A percentile compares a stretch with the other conserved stretches of the same genome.
Evolutionary conservation across 2,113 vertebrate genomes (phyloP).

Genomic region (Hipposideros armiger): DNA sequence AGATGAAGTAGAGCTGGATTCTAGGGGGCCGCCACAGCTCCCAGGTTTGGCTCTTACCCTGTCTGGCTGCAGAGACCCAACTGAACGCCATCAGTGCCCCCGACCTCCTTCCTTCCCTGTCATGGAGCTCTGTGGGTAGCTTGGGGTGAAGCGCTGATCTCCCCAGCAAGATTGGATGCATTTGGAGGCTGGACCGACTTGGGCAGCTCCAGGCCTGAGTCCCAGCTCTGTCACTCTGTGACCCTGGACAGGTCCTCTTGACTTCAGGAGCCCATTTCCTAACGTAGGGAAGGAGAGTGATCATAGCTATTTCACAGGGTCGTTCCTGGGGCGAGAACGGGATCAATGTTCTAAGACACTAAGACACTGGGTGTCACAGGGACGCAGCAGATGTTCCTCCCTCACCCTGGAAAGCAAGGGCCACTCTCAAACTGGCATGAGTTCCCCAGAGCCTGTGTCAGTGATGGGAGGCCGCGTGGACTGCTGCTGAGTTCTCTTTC

Average conservation of each 20-base stretch:
- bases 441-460: neutral
- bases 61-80: neutral
- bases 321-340: neutral
- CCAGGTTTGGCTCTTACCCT: neutral
- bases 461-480: neutral
- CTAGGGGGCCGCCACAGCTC: neutral
- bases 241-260: neutral
- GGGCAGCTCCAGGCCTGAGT: neutral
- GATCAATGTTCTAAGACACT: rapidly evolving
- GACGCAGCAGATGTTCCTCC: neutral
- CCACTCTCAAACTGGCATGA: neutral
- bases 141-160: neutral
- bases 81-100: neutral
- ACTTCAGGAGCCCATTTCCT: neutral
- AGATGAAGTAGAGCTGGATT: neutral
- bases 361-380: rapidly evolving
- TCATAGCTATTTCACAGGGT: neutral
- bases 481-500: too few species aligned
- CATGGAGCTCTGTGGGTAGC: neutral
- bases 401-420: neutral
- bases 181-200: neutral
- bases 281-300: neutral
- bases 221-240: neutral
- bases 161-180: neutral
- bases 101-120: neutral